phyloP scores from a whole-genome alignment of 23 tunicate genomes.

The Ascidia mentula region DNA sequence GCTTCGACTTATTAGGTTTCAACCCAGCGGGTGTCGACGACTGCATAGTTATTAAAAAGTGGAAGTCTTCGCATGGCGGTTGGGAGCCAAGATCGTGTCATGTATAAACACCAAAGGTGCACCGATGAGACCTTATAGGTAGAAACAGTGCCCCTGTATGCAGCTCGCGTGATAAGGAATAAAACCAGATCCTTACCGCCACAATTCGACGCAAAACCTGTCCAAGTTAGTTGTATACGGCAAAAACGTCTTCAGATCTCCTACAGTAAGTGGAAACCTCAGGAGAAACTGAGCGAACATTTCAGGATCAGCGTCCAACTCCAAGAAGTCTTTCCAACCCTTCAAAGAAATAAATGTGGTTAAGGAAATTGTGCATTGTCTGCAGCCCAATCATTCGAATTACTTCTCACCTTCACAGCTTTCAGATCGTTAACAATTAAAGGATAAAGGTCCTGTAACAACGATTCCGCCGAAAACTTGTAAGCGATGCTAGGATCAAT shows the following conservation, averaged over 20 bases:
- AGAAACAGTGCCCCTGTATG: no score
- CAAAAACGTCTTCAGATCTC: constrained; percentile 24
- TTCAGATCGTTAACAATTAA: not conserved
- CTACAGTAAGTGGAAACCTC: constrained; percentile 34
- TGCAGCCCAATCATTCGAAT: not conserved
- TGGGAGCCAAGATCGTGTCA: no score
- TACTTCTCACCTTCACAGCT: not conserved
- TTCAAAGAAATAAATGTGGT: not conserved
- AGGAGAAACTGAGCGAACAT: constrained; percentile 15
- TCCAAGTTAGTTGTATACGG: constrained; percentile 46
- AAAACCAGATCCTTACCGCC: no score
- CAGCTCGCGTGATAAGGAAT: no score
- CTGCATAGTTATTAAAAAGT: no score
- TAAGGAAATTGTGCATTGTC: not conserved
- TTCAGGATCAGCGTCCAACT: constrained; percentile 51
- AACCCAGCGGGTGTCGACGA: no score
- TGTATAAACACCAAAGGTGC: no score
- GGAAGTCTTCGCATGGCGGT: no score
- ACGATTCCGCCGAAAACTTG: constrained; percentile 22
- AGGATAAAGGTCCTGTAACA: constrained; percentile 23
- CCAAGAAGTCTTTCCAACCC: constrained; percentile 42
- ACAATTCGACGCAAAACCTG: constrained; percentile 23
- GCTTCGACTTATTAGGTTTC: no score
- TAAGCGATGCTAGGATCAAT: not conserved
- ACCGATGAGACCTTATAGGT: no score